A percentile compares a stretch with the other conserved stretches of the same genome.
Conservation (phyloP, 35 echinoderm and acorn worm genomes). For the Chiridota heheva region DNA sequence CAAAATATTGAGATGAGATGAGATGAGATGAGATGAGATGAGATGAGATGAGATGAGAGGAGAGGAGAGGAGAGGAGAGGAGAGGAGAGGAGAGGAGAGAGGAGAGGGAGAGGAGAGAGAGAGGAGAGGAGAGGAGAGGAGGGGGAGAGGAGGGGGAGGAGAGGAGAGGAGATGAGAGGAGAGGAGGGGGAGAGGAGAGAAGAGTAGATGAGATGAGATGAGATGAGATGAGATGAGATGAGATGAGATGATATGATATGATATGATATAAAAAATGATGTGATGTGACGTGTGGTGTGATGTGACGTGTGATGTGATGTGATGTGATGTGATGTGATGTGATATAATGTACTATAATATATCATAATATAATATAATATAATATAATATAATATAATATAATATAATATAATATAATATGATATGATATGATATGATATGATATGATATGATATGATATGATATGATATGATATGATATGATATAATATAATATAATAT, state of each 20-base stretch:
- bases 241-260: not conserved
- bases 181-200: not conserved
- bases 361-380: no score
- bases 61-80: constrained; percentile 17
- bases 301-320: no score
- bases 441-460: no score
- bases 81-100: constrained; percentile 6
- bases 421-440: no score
- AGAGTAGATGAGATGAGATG: not conserved
- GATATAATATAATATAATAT: no score
- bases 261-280: no score
- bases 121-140: not conserved
- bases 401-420: no score
- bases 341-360: no score
- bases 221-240: not conserved
- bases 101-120: not conserved
- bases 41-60: constrained; percentile 21
- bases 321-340: no score
- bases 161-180: not conserved
- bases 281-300: no score
- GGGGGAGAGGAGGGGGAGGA: not conserved
- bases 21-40: not conserved
- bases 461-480: no score
- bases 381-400: no score
- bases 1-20: not conserved